A percentile compares a stretch with the other conserved stretches of the same genome.
phyloP scores from a whole-genome alignment of 2,113 vertebrate species.

The Tupaia tana region DNA sequence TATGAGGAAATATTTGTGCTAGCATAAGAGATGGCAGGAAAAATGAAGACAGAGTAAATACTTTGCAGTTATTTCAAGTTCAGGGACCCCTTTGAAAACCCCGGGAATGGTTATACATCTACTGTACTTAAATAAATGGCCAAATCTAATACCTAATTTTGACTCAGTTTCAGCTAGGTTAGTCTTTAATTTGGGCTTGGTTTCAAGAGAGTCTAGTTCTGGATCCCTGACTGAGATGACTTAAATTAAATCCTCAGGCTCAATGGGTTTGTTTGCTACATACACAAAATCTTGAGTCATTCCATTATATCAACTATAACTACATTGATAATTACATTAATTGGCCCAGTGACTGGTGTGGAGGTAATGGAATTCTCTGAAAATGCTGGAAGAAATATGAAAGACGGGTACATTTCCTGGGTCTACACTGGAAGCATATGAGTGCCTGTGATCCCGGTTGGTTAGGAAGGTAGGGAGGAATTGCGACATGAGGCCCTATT shows the following conservation, averaged over 20 bases:
- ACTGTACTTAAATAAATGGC: neutral
- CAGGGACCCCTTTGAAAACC: neutral
- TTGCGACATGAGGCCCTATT: too few species aligned
- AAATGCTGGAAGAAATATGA: too few species aligned
- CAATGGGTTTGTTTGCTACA: neutral
- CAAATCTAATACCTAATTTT: neutral
- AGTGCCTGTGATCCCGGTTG: too few species aligned
- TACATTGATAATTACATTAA: neutral
- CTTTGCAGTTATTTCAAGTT: neutral
- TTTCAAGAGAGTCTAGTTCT: neutral
- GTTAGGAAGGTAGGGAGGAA: too few species aligned
- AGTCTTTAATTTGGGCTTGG: neutral
- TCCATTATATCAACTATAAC: neutral
- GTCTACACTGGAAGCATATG: too few species aligned
- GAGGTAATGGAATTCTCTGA: too few species aligned
- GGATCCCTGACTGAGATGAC: neutral
- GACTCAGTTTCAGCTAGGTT: neutral
- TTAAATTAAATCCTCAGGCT: neutral
- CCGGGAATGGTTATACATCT: neutral
- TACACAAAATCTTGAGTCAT: neutral
- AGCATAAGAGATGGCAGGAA: neutral
- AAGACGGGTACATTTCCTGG: too few species aligned
- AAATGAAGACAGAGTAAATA: neutral
- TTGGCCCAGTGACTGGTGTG: too few species aligned
- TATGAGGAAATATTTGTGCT: neutral